Evolutionary conservation across 1,140 invertebrate genomes (phyloP).

Genomic region (Sycophaga agraensis): DNA sequence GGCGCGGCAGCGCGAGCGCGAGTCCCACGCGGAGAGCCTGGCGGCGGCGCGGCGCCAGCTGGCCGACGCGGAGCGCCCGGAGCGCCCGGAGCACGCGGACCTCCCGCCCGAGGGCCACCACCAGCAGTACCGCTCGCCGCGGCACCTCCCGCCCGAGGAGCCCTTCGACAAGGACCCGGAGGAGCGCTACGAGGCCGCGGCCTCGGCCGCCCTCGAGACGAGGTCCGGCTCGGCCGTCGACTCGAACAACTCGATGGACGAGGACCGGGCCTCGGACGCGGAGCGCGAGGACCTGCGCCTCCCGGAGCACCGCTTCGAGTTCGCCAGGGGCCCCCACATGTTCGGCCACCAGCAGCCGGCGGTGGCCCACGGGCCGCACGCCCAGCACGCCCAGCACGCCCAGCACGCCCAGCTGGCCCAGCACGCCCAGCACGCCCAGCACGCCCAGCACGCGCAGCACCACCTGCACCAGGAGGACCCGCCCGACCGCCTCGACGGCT

Average conservation of each 20-base stretch:
- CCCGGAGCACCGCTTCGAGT: too few species aligned
- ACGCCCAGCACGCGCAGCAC: slow-evolving; percentile 12
- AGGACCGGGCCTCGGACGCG: slow-evolving; percentile 11
- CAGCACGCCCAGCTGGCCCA: slow-evolving; percentile 40
- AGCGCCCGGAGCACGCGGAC: too few species aligned
- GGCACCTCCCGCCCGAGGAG: too few species aligned
- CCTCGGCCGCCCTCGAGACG: slow-evolving; percentile 16
- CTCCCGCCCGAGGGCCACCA: neutral
- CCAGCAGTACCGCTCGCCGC: too few species aligned
- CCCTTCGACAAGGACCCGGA: neutral
- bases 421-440: slow-evolving; percentile 37
- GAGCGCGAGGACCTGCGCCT: slow-evolving; percentile 32
- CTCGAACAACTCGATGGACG: slow-evolving; percentile 6
- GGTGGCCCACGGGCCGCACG: slow-evolving; percentile 46
- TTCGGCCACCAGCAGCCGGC: slow-evolving; percentile 30
- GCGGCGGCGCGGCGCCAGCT: neutral
- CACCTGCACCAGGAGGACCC: neutral
- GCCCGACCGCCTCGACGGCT: slow-evolving; percentile 36
- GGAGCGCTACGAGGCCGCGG: neutral
- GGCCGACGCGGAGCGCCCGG: too few species aligned
- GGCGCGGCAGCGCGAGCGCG: slow-evolving; percentile 49
- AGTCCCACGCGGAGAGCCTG: slow-evolving; percentile 35
- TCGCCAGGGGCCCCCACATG: too few species aligned
- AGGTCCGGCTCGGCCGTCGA: slow-evolving; percentile 26
- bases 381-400: slow-evolving; percentile 51